phyloP scores from a whole-genome alignment of 2,797 vertebrate species.

The Limosa lapponica region DNA sequence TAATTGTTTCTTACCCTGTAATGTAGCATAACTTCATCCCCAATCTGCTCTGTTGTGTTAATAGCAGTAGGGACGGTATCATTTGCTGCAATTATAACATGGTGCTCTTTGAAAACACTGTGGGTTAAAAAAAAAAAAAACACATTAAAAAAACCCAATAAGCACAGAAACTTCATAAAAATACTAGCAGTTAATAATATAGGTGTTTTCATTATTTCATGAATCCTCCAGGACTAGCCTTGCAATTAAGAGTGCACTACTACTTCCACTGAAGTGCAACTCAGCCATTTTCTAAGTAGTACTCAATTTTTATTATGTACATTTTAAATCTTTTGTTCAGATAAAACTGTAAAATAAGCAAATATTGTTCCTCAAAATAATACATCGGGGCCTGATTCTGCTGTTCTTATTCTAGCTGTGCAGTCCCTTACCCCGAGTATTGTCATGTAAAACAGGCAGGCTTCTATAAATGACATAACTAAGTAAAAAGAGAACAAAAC shows the following conservation, averaged over 20 bases:
- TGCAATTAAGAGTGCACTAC: neutral
- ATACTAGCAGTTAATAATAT: neutral
- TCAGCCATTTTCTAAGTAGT: neutral
- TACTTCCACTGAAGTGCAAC: neutral
- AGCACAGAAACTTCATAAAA: neutral
- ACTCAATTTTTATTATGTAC: neutral
- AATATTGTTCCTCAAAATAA: neutral
- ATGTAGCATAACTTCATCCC: conserved; percentile 88
- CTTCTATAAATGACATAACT: neutral
- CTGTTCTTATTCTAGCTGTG: neutral
- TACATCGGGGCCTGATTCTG: neutral
- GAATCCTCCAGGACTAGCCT: neutral
- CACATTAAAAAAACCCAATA: neutral
- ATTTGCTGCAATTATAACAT: conserved; percentile 85
- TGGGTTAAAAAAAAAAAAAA: neutral
- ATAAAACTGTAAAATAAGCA: neutral
- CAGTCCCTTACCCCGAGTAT: neutral
- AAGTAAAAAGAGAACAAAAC: neutral
- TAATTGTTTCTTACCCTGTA: conserved; percentile 85
- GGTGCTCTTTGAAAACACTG: conserved; percentile 78
- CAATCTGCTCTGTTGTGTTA: conserved; percentile 86
- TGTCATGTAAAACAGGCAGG: neutral
- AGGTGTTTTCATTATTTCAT: neutral
- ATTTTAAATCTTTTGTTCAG: neutral
- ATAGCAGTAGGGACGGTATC: conserved; percentile 81